phyloP scores from a whole-genome alignment of 2,113 vertebrate species.

The Psephotus haematonotus region DNA sequence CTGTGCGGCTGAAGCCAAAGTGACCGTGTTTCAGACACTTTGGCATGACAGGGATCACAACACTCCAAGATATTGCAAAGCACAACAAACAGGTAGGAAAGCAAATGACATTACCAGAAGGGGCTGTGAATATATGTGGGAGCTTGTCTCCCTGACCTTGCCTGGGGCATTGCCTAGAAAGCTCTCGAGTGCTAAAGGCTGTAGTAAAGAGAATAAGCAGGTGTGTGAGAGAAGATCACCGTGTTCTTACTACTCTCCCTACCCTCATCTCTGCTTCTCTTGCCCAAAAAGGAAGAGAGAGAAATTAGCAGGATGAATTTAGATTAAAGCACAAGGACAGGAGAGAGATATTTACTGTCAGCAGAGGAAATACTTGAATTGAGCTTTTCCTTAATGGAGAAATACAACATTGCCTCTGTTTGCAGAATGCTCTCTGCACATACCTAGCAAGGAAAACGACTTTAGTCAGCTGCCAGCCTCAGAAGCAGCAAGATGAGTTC shows the following conservation, averaged over 20 bases:
- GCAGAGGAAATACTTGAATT: slow-evolving; percentile 36
- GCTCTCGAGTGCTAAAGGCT: neutral
- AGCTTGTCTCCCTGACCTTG: slow-evolving; percentile 19
- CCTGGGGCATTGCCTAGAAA: neutral
- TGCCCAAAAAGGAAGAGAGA: neutral
- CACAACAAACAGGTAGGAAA: neutral
- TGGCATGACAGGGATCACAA: neutral
- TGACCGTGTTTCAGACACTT: neutral
- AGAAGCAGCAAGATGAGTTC: neutral
- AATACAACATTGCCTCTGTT: slow-evolving; percentile 8
- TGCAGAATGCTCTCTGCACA: slow-evolving; percentile 21
- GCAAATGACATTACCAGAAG: neutral
- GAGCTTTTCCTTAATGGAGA: slow-evolving; percentile 25
- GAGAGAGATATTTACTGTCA: slow-evolving; percentile 18
- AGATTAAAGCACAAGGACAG: slow-evolving; percentile 32
- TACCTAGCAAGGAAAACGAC: neutral
- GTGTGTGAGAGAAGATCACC: neutral
- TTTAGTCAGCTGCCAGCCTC: slow-evolving; percentile 26
- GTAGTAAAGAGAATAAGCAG: neutral
- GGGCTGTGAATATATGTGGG: neutral
- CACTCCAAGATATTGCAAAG: neutral
- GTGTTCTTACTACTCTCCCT: neutral
- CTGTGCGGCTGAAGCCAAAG: neutral
- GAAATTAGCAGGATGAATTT: neutral
- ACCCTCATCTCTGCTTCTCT: neutral